Evolutionary conservation across 1,140 invertebrate species (phyloP).

Genomic region (Coptotermes formosanus): DNA sequence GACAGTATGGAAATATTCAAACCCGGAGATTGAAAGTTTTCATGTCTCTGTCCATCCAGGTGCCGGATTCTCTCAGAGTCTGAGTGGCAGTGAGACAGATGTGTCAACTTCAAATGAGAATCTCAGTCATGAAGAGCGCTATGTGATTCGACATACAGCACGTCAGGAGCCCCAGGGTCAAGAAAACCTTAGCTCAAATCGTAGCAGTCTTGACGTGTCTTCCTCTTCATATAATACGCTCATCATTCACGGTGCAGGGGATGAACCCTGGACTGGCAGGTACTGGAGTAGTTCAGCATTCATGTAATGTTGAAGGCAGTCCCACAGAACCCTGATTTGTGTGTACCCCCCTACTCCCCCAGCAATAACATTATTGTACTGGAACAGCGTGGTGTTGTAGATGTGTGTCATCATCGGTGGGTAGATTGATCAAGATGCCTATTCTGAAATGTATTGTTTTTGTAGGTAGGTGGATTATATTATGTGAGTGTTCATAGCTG

Average conservation of each 20-base stretch:
- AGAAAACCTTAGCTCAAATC: slow-evolving; percentile 57
- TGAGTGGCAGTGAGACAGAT: slow-evolving; percentile 86
- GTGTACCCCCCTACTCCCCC: no score
- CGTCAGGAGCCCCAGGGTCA: slow-evolving; percentile 91
- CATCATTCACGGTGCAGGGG: slow-evolving; percentile 69
- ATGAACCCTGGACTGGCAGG: slow-evolving; percentile 51
- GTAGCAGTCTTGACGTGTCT: slow-evolving; percentile 70
- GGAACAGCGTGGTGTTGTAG: no score
- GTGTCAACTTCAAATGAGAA: slow-evolving; percentile 89
- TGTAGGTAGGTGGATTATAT: no score
- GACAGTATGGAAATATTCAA: not conserved
- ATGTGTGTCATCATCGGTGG: no score
- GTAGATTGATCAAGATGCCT: no score
- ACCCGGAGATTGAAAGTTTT: not conserved
- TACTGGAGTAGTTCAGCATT: not conserved
- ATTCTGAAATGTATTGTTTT: no score
- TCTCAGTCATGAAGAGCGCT: slow-evolving; percentile 79
- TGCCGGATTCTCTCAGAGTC: slow-evolving; percentile 65
- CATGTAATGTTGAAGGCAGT: no score
- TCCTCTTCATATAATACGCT: slow-evolving; percentile 77
- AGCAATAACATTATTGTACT: no score
- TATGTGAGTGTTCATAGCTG: no score
- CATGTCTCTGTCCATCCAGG: slow-evolving; percentile 8
- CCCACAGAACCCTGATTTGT: no score
- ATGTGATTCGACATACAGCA: slow-evolving; percentile 76